phyloP scores from a whole-genome alignment of 2,888 invertebrate species.

The Nomada lathburiana region DNA sequence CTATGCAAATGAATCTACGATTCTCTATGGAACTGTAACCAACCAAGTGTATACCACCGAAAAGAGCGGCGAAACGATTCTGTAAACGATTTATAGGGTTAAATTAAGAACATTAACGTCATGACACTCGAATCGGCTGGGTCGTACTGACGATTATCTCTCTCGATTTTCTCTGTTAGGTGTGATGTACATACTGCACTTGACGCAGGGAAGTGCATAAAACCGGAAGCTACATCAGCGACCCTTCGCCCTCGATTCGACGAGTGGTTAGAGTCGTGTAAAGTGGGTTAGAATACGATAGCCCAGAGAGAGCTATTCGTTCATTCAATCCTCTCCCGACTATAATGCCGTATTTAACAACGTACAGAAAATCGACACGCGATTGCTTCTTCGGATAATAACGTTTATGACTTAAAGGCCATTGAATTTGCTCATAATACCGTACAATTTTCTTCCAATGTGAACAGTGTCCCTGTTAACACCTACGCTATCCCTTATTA shows the following conservation, averaged over 20 bases:
- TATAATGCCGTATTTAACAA: constrained; percentile 19
- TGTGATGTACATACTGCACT: constrained; percentile 54
- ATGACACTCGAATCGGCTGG: constrained; percentile 16
- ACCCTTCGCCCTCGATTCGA: constrained; percentile 72
- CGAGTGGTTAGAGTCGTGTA: constrained; percentile 63
- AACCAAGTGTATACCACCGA: background rate
- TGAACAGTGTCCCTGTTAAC: background rate
- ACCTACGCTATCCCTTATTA: background rate
- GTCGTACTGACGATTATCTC: constrained; percentile 36
- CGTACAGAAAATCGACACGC: constrained; percentile 41
- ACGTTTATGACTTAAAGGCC: constrained; percentile 20
- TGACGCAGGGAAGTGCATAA: constrained; percentile 58
- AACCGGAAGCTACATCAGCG: constrained; percentile 69
- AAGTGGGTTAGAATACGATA: constrained; percentile 63
- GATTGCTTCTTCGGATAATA: constrained; percentile 32
- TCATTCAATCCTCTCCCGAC: constrained; percentile 41
- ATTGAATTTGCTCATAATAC: constrained; percentile 4
- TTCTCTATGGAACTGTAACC: background rate
- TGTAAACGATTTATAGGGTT: background rate
- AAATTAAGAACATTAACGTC: constrained; percentile 37
- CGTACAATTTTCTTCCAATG: constrained; percentile 7
- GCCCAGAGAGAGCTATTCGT: constrained; percentile 40
- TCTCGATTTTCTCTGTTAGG: constrained; percentile 52
- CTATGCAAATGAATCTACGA: no score
- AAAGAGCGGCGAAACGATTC: constrained; percentile 2